Evolutionary conservation across 2,797 vertebrate genomes (phyloP).

Genomic region (Choloepus didactylus): DNA sequence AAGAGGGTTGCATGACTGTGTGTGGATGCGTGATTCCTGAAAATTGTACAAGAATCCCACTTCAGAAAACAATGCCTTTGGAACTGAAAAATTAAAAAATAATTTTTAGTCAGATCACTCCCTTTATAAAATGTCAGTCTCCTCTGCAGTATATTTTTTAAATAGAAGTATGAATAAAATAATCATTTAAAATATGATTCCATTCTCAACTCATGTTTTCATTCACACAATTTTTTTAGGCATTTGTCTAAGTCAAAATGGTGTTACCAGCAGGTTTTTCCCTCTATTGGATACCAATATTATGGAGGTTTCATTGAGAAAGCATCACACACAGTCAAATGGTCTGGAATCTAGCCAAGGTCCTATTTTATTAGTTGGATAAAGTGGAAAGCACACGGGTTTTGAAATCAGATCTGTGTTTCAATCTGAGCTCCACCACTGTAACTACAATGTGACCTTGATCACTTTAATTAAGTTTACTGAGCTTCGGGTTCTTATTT

Average conservation of each 20-base stretch:
- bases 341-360: background rate
- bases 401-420: background rate
- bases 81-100: background rate
- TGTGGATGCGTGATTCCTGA: background rate
- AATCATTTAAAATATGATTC: background rate
- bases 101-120: background rate
- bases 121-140: background rate
- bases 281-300: too few relatives aligned
- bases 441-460: background rate
- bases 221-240: background rate
- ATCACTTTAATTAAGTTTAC: background rate
- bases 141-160: background rate
- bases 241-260: background rate
- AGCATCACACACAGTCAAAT: too few relatives aligned
- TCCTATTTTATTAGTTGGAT: background rate
- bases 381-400: background rate
- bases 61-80: background rate
- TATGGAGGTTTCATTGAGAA: background rate
- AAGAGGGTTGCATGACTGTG: background rate
- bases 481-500: conserved; percentile 20
- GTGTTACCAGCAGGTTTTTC: background rate
- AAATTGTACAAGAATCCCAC: background rate
- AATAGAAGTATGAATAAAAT: conserved; percentile 12
- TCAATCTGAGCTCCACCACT: background rate
- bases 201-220: background rate